These are phyloP conservation scores for Aurelia sp. DNA, from an alignment of 30 jellyfish, hydroid and myxozoan genomes.

Conservation along the genomic window DNA sequence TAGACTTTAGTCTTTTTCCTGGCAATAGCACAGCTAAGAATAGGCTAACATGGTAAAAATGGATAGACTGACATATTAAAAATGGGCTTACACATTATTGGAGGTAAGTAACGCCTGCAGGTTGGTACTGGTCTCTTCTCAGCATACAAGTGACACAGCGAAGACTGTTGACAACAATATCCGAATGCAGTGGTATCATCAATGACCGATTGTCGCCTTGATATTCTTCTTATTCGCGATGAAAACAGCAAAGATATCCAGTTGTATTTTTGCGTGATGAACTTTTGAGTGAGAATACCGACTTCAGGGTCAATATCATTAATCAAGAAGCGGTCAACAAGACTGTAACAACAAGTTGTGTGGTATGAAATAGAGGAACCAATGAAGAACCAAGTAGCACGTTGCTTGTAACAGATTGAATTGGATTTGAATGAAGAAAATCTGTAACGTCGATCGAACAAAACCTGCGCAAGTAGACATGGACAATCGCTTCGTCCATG, in stretches of 20 bases:
- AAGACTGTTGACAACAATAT: constrained; percentile 19
- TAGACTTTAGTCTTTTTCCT: not conserved
- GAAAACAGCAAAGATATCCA: constrained; percentile 4
- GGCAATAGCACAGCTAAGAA: not conserved
- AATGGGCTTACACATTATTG: constrained; percentile 8
- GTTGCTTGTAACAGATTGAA: constrained; percentile 11
- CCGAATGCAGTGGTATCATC: constrained; percentile 28
- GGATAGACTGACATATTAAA: too few species aligned
- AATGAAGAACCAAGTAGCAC: constrained; percentile 41
- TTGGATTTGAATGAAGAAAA: not conserved
- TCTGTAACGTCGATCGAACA: constrained; percentile 30
- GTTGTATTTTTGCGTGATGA: not conserved
- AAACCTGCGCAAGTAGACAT: not conserved
- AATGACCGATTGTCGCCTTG: constrained; percentile 1
- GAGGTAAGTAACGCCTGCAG: constrained; percentile 28
- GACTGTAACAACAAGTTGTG: constrained; percentile 34
- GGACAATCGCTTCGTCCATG: constrained; percentile 46
- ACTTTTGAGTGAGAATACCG: constrained; percentile 18
- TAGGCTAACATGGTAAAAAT: not conserved
- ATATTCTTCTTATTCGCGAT: not conserved
- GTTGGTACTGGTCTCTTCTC: constrained; percentile 51
- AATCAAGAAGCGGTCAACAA: not conserved
- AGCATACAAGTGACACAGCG: constrained; percentile 22
- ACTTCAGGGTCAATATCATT: constrained; percentile 3
- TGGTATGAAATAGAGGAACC: constrained; percentile 8